These are phyloP conservation scores for Sogatella furcifera DNA, from an alignment of 1,140 invertebrate genomes.

Conservation along the genomic window DNA sequence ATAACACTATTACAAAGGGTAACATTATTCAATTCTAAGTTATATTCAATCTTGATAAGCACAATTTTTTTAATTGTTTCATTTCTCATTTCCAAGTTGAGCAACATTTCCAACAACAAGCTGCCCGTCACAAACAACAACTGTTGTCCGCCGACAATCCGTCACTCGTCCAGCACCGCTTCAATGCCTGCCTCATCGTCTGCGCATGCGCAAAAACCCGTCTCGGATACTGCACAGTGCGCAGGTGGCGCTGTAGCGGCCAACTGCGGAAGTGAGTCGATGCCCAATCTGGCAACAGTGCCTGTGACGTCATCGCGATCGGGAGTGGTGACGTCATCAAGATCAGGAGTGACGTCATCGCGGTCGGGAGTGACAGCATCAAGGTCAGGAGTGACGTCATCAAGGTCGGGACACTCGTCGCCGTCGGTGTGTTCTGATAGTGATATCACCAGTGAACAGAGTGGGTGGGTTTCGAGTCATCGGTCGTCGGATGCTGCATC, in stretches of 20 bases:
- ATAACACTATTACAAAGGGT: too few species aligned
- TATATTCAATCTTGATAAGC: too few species aligned
- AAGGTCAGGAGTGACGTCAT: neutral
- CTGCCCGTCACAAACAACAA: neutral
- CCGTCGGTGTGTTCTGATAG: too few species aligned
- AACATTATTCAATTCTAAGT: too few species aligned
- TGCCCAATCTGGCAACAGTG: conserved; percentile 34
- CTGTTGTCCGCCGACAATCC: conserved; percentile 14
- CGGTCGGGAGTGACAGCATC: too few species aligned
- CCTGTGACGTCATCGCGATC: conserved; percentile 18
- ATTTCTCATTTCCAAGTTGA: neutral
- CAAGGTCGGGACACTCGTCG: conserved; percentile 6
- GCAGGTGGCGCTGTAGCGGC: conserved; percentile 11
- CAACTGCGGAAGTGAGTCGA: conserved; percentile 28
- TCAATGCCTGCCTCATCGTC: too few species aligned
- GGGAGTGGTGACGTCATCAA: too few species aligned
- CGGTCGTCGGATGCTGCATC: conserved; percentile 29
- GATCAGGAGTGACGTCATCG: neutral
- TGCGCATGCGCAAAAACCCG: too few species aligned
- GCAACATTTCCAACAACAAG: neutral
- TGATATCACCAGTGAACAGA: conserved; percentile 35
- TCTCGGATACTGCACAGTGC: too few species aligned
- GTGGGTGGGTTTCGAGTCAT: conserved; percentile 37
- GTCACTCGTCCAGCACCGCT: conserved; percentile 39
- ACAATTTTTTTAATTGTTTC: too few species aligned